Conservation (phyloP, 2,888 invertebrate genomes). For the Ophioninae sp. region DNA sequence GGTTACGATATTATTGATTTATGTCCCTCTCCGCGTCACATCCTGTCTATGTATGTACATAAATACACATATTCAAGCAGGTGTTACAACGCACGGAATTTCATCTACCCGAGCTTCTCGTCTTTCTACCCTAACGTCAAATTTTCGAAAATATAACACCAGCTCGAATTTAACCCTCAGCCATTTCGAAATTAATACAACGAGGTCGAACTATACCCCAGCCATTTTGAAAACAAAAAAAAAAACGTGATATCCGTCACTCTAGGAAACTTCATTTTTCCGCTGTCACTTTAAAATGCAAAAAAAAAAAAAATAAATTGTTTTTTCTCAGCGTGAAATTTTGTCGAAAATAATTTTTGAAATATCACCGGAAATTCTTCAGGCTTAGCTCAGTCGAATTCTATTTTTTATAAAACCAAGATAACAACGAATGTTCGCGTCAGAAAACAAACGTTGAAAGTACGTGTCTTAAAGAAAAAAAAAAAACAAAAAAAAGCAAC, state of each 20-base stretch:
- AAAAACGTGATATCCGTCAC: slow-evolving; percentile 24
- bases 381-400: neutral
- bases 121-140: slow-evolving; percentile 48
- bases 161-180: neutral
- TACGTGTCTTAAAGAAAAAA: neutral
- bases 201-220: too few species aligned
- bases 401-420: neutral
- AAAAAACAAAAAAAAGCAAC: neutral
- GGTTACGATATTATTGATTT: slow-evolving; percentile 84
- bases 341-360: too few species aligned
- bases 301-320: too few species aligned
- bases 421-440: neutral
- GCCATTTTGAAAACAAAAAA: too few species aligned
- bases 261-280: too few species aligned
- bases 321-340: too few species aligned
- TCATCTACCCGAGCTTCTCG: slow-evolving; percentile 64
- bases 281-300: too few species aligned
- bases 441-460: neutral
- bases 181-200: neutral
- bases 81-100: slow-evolving; percentile 69
- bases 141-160: slow-evolving; percentile 34
- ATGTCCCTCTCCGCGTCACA: slow-evolving; percentile 81
- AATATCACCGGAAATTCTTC: too few species aligned
- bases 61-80: slow-evolving; percentile 71
- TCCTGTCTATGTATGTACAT: slow-evolving; percentile 10